Conservation (phyloP, 2,888 invertebrate genomes). For the Rhopalosiphum nymphaeae region DNA sequence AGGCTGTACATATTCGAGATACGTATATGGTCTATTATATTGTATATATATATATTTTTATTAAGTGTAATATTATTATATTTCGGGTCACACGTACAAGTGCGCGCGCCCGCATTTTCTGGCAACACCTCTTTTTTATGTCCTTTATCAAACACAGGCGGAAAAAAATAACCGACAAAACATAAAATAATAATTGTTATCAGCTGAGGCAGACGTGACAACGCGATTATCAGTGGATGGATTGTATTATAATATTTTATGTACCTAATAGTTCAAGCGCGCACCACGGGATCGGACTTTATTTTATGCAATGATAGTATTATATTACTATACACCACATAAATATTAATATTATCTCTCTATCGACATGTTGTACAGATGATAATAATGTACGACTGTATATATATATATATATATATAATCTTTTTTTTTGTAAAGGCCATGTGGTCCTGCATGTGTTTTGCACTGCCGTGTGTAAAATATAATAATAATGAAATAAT, state of each 20-base stretch:
- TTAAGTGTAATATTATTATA: not conserved
- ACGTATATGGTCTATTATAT: not conserved
- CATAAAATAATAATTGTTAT: conserved; percentile 12
- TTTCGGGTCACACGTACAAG: conserved; percentile 27
- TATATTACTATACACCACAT: not conserved
- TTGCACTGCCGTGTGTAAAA: conserved; percentile 27
- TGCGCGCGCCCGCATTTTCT: not conserved
- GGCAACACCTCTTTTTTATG: conserved; percentile 32
- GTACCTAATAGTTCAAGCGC: not conserved
- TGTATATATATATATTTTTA: not conserved
- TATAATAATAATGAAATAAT: conserved; percentile 24
- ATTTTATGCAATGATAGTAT: not conserved
- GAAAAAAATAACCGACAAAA: not conserved
- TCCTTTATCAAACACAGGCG: not conserved
- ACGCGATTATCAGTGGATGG: conserved; percentile 6
- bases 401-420: not conserved
- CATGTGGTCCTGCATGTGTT: conserved; percentile 48
- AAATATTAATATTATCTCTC: not conserved
- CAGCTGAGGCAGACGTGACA: conserved; percentile 10
- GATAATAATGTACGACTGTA: not conserved
- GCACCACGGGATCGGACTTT: not conserved
- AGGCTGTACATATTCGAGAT: not conserved
- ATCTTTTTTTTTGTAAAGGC: not conserved
- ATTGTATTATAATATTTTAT: not conserved
- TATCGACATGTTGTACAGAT: not conserved